These are phyloP conservation scores for Cyprinodon variegatus DNA, from an alignment of 2,113 vertebrate genomes.

Conservation along the genomic window DNA sequence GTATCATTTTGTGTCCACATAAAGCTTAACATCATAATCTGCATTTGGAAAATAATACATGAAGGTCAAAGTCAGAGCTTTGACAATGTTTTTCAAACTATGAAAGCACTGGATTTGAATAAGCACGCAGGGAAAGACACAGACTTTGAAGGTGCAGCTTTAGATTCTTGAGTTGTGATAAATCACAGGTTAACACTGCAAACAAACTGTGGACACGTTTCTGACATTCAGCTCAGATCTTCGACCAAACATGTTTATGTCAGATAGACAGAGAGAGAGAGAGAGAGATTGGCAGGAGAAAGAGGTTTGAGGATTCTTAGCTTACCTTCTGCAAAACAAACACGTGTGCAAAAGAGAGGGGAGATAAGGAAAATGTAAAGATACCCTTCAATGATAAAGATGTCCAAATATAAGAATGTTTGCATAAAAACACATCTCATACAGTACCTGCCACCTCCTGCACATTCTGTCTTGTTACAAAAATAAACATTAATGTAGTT, in stretches of 20 bases:
- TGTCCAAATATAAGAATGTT: slow-evolving; percentile 8
- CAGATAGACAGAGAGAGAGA: slow-evolving; percentile 28
- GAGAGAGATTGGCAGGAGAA: slow-evolving; percentile 1
- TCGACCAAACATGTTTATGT: slow-evolving; percentile 25
- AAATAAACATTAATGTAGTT: not conserved
- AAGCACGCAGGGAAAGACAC: slow-evolving; percentile 32
- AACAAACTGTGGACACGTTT: slow-evolving; percentile 33
- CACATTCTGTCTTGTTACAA: not conserved
- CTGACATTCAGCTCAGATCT: slow-evolving; percentile 17
- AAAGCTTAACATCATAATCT: not conserved
- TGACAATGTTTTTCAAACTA: slow-evolving; percentile 4
- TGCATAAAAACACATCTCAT: not conserved
- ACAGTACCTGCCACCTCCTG: not conserved
- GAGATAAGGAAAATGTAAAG: slow-evolving; percentile 81
- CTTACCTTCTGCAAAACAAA: slow-evolving; percentile 98
- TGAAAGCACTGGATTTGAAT: slow-evolving; percentile 14
- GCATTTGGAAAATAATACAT: slow-evolving; percentile 6
- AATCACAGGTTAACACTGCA: slow-evolving; percentile 42
- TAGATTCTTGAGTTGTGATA: slow-evolving; percentile 32
- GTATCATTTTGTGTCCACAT: slow-evolving; percentile 16
- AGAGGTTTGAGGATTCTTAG: slow-evolving; percentile 45
- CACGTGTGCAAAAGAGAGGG: slow-evolving; percentile 85
- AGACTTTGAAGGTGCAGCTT: slow-evolving; percentile 21
- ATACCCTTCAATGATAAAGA: slow-evolving; percentile 44
- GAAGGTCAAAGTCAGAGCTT: not conserved